These are phyloP conservation scores for Paralichthys olivaceus DNA, from an alignment of 2,113 vertebrate genomes.

Conservation along the genomic window DNA sequence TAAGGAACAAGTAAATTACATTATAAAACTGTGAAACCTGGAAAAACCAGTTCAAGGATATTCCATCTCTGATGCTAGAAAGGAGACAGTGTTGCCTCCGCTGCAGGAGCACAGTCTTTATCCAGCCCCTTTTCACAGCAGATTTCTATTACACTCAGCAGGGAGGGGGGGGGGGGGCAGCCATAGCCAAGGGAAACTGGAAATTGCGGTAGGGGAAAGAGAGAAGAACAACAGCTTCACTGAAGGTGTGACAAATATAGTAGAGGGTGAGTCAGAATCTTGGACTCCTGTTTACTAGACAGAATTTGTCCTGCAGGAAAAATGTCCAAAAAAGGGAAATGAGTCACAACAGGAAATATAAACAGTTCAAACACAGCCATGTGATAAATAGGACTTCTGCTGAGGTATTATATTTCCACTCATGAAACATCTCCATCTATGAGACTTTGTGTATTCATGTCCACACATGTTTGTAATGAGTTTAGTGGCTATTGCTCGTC, in stretches of 20 bases:
- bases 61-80: not conserved
- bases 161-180: too few species aligned
- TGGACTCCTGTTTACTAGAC: not conserved
- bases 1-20: not conserved
- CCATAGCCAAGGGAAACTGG: slow-evolving; percentile 36
- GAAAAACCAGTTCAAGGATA: slow-evolving; percentile 13
- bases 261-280: not conserved
- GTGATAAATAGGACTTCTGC: too few species aligned
- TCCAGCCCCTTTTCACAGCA: not conserved
- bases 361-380: not conserved
- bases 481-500: too few species aligned
- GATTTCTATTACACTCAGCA: slow-evolving; percentile 23
- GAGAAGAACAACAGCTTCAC: slow-evolving; percentile 29
- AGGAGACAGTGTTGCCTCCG: not conserved
- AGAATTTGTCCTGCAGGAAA: not conserved
- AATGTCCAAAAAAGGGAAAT: not conserved
- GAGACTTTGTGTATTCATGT: too few species aligned
- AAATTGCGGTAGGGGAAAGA: slow-evolving; percentile 3
- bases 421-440: too few species aligned
- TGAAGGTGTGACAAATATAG: slow-evolving; percentile 5
- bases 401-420: too few species aligned
- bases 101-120: slow-evolving; percentile 1
- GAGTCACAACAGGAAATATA: not conserved
- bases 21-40: not conserved
- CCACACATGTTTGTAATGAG: too few species aligned